Conservation (phyloP, 2,113 vertebrate species). For the Gallinago media region DNA sequence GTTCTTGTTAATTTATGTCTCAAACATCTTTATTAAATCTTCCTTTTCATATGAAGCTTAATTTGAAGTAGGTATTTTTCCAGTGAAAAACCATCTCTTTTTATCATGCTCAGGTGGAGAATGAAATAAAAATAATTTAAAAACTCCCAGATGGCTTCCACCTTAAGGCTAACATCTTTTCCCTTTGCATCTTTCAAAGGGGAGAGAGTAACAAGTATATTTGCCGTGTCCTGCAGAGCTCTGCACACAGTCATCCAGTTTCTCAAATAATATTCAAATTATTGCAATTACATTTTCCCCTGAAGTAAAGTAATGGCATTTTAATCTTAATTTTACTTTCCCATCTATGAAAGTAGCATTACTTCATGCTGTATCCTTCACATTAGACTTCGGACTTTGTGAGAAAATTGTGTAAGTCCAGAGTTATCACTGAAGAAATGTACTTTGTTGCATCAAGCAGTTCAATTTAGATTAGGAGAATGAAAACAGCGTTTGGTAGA, state of each 20-base stretch:
- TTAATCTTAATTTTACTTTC: slow-evolving; percentile 57
- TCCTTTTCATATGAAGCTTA: background rate
- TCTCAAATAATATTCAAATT: slow-evolving; percentile 56
- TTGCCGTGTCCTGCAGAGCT: background rate
- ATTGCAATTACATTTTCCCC: slow-evolving; percentile 41
- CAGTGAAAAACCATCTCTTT: background rate
- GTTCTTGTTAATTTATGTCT: background rate
- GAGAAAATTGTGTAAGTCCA: background rate
- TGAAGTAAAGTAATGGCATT: slow-evolving; percentile 33
- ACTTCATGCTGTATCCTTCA: slow-evolving; percentile 18
- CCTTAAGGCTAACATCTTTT: background rate
- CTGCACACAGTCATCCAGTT: background rate
- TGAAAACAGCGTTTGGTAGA: background rate
- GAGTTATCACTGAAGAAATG: slow-evolving; percentile 28
- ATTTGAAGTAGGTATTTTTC: background rate
- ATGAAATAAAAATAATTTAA: background rate
- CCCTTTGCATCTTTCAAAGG: background rate
- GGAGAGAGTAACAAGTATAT: background rate
- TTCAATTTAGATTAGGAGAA: slow-evolving; percentile 51
- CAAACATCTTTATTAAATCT: background rate
- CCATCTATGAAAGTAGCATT: background rate
- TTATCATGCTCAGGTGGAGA: background rate
- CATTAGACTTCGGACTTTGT: slow-evolving; percentile 7
- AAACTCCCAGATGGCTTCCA: background rate
- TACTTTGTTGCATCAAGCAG: slow-evolving; percentile 11